phyloP scores from a whole-genome alignment of 2,888 invertebrate species.

The Pardosa pseudoannulata region DNA sequence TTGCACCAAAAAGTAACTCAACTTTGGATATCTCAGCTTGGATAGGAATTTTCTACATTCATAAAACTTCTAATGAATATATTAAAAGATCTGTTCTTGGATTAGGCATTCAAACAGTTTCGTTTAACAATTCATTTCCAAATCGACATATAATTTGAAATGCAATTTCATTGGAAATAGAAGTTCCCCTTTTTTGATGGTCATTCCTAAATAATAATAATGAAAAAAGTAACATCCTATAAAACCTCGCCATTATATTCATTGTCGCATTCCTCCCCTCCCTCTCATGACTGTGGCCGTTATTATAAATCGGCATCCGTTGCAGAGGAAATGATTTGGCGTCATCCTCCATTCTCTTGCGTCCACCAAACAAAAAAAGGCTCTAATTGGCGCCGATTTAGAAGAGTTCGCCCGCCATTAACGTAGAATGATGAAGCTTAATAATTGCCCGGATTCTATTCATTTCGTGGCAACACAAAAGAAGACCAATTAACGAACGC shows the following conservation, averaged over 20 bases:
- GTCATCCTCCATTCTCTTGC: constrained; percentile 33
- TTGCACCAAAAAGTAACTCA: no score
- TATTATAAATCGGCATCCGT: constrained; percentile 67
- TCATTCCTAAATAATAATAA: background rate
- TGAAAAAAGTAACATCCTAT: background rate
- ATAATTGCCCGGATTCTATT: constrained; percentile 64
- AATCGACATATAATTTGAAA: no score
- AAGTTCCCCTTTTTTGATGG: background rate
- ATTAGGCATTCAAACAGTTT: no score
- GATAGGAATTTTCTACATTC: no score
- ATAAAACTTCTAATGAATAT: no score
- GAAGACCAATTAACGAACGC: constrained; percentile 63
- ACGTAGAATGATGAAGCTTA: constrained; percentile 67
- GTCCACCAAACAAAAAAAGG: constrained; percentile 28
- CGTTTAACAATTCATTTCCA: no score
- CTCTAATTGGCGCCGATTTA: constrained; percentile 70
- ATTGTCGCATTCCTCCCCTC: constrained; percentile 43
- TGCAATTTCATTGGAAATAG: background rate
- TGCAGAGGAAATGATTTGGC: constrained; percentile 39
- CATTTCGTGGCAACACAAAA: constrained; percentile 40
- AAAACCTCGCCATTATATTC: constrained; percentile 41
- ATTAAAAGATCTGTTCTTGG: no score
- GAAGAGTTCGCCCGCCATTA: constrained; percentile 68
- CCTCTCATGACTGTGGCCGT: constrained; percentile 31
- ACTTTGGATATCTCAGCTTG: no score